These are phyloP conservation scores for Phyllotis vaccarum DNA, from an alignment of 2,797 vertebrate species.

Conservation along the genomic window DNA sequence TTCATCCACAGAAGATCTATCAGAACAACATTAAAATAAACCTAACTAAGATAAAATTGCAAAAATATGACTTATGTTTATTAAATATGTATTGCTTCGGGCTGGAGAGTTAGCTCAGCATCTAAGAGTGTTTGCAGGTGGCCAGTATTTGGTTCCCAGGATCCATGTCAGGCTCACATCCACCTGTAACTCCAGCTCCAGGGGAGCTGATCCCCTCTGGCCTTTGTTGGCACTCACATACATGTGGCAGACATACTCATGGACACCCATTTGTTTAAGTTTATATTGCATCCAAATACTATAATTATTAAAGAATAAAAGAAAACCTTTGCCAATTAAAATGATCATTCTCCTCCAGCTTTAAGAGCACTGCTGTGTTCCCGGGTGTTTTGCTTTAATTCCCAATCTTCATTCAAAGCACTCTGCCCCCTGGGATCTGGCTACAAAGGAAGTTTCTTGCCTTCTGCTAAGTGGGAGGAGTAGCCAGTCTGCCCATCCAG, in stretches of 20 bases:
- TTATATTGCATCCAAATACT: not conserved
- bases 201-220: not conserved
- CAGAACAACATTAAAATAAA: not conserved
- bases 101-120: not conserved
- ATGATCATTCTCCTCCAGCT: not conserved
- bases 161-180: too few relatives aligned
- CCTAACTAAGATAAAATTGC: not conserved
- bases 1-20: not conserved
- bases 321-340: not conserved
- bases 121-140: not conserved
- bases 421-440: not conserved
- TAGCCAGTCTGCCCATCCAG: not conserved
- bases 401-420: not conserved
- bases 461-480: not conserved
- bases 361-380: not conserved
- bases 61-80: not conserved
- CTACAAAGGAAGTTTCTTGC: not conserved
- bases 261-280: not conserved
- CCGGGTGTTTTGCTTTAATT: not conserved
- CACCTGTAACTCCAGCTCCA: not conserved
- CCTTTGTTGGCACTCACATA: not conserved
- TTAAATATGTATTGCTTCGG: not conserved
- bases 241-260: not conserved
- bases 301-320: not conserved
- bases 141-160: not conserved